phyloP scores from a whole-genome alignment of 1,140 invertebrate genomes.

The Pinna nobilis region DNA sequence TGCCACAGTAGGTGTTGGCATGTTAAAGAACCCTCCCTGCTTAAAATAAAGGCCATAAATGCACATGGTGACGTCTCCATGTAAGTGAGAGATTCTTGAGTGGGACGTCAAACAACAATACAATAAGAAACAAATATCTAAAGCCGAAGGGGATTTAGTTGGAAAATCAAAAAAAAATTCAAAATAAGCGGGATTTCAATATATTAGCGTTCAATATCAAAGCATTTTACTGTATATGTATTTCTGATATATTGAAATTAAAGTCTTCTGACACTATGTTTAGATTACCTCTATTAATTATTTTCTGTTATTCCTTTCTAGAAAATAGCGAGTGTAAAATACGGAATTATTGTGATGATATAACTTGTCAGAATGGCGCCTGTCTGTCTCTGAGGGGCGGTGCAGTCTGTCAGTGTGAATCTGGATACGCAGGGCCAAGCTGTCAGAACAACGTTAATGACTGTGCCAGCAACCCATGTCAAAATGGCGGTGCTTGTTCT shows the following conservation, averaged over 20 bases:
- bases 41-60: too few relatives aligned
- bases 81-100: too few relatives aligned
- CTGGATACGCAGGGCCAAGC: slow-evolving; percentile 77
- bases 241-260: neutral
- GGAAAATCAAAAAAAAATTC: too few relatives aligned
- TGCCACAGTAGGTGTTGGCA: neutral
- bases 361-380: slow-evolving; percentile 63
- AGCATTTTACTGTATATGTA: too few relatives aligned
- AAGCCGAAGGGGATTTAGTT: too few relatives aligned
- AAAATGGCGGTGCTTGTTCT: slow-evolving; percentile 90
- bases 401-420: slow-evolving; percentile 78
- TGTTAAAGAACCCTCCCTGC: too few relatives aligned
- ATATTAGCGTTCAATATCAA: too few relatives aligned
- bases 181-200: too few relatives aligned
- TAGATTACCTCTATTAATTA: too few relatives aligned
- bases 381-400: slow-evolving; percentile 55
- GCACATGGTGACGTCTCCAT: too few relatives aligned
- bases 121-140: too few relatives aligned
- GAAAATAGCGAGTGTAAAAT: slow-evolving; percentile 6
- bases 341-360: slow-evolving; percentile 70
- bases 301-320: neutral
- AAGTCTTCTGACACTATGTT: neutral
- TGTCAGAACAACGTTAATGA: slow-evolving; percentile 69
- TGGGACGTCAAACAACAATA: too few relatives aligned
- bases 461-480: slow-evolving; percentile 86